phyloP scores from a whole-genome alignment of 1,140 invertebrate genomes.

The Propsilocerus akamusi region DNA sequence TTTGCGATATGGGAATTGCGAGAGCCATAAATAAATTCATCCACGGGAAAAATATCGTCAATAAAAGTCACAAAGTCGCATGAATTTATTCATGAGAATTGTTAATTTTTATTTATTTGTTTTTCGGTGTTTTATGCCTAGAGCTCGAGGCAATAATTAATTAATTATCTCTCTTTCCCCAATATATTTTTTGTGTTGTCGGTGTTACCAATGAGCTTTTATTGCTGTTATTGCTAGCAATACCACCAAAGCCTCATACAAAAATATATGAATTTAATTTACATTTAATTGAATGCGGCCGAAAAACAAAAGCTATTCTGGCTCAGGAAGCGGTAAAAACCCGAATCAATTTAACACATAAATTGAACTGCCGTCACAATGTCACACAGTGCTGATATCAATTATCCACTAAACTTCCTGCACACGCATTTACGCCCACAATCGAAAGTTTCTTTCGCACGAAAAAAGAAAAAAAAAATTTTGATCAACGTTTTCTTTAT shows the following conservation, averaged over 20 bases:
- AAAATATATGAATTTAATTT: neutral
- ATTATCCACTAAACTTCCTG: too few relatives aligned
- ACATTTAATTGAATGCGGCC: conserved; percentile 2
- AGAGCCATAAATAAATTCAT: too few relatives aligned
- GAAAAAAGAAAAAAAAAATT: neutral
- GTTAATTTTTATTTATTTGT: neutral
- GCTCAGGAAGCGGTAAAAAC: too few relatives aligned
- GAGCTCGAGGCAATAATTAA: neutral
- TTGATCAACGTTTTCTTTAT: neutral
- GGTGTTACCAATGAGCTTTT: too few relatives aligned
- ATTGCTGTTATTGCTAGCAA: too few relatives aligned
- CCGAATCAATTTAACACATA: too few relatives aligned
- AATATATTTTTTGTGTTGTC: neutral
- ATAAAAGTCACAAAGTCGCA: conserved; percentile 2
- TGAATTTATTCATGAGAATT: neutral
- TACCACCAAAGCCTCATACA: too few relatives aligned
- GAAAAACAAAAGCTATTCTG: neutral
- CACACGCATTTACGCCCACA: neutral
- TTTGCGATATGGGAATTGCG: too few relatives aligned
- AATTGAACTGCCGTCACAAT: too few relatives aligned
- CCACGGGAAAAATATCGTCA: too few relatives aligned
- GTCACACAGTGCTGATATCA: too few relatives aligned
- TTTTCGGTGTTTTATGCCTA: neutral
- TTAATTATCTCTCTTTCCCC: neutral
- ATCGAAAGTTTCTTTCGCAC: neutral